Evolutionary conservation across 1,140 invertebrate genomes (phyloP), one percentile per base, ranked within the genome.

Genomic region (Dolichoris vasculosae): DNA sequence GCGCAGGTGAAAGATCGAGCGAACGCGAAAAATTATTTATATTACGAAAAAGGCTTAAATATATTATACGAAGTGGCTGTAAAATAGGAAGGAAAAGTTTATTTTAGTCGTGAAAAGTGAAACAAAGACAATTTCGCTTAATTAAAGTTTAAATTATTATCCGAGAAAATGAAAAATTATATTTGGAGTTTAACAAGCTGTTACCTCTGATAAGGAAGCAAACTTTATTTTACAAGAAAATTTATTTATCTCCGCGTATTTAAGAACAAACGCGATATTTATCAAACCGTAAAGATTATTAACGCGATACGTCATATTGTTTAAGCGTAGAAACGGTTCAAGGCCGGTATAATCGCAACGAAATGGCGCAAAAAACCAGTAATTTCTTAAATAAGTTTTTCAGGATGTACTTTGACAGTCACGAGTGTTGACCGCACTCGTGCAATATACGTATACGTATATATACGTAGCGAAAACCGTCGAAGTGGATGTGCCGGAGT

Each of bases 371-470:
- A 76, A 32, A 73, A 43, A 26, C 2, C 69, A 23, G 38, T 13
- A 30, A 75, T 13, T 75, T 48, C 1, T 75, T 1, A 75, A 75
- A 75, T 75, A 26, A 75, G 23, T 75, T 75, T 75, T 75, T 75
- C 76, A 78, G 32, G 17, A 51, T 78, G 46, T 2, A 9, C 30
- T 20, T 78, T 17, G 76, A 32, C 38, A 77, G 75, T 63, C 43
- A 59, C 6, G 51, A 59, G 51, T 17, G 48, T 17, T 51, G 48
- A 51, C 48, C 20, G 48, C 48, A 7, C 15, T 51, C 15, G 48
- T 38, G 32, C 32, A 26, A 59, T 11, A 40, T 26, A 78, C 13
- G 1, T 30, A 13, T 38, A 35, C 48, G 51, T 17, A 51, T 17
- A 51, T 2, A 17, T 17, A 15, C 1, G 75, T 26, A 4, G 30